These are phyloP conservation scores for Masticophis lateralis DNA, from an alignment of 2,797 vertebrate species.

Conservation along the genomic window DNA sequence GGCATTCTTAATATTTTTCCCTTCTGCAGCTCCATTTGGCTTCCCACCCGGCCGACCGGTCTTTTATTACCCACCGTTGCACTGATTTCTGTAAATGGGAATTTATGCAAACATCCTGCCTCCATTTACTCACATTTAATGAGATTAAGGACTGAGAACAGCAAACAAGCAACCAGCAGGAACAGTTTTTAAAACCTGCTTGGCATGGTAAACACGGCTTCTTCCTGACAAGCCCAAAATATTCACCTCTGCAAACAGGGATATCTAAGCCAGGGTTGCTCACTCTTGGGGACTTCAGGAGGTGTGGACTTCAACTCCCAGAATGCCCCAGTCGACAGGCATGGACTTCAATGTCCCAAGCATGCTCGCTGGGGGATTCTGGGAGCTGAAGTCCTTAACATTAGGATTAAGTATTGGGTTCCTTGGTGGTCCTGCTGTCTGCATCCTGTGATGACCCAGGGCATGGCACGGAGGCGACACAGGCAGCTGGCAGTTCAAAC, in stretches of 20 bases:
- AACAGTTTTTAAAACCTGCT: not conserved
- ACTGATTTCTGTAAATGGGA: not conserved
- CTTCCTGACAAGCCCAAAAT: not conserved
- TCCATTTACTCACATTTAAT: not conserved
- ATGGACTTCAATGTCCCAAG: too few species aligned
- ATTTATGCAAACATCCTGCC: not conserved
- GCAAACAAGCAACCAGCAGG: not conserved
- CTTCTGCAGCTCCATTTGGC: not conserved
- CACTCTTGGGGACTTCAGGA: not conserved
- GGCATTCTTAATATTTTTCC: fast-evolving
- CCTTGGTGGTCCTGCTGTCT: too few species aligned
- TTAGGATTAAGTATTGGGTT: too few species aligned
- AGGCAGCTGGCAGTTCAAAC: too few species aligned
- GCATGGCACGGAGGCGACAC: too few species aligned
- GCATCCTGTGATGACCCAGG: too few species aligned
- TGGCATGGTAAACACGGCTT: not conserved
- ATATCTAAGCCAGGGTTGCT: not conserved
- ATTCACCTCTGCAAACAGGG: not conserved
- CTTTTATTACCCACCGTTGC: not conserved
- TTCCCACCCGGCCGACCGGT: not conserved
- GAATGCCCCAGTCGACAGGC: not conserved
- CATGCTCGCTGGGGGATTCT: too few species aligned
- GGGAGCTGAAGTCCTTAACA: too few species aligned
- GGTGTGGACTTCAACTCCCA: not conserved
- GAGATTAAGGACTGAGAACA: not conserved